These are phyloP conservation scores for Rhynchonycteris naso DNA, from an alignment of 2,797 vertebrate genomes.

Conservation along the genomic window DNA sequence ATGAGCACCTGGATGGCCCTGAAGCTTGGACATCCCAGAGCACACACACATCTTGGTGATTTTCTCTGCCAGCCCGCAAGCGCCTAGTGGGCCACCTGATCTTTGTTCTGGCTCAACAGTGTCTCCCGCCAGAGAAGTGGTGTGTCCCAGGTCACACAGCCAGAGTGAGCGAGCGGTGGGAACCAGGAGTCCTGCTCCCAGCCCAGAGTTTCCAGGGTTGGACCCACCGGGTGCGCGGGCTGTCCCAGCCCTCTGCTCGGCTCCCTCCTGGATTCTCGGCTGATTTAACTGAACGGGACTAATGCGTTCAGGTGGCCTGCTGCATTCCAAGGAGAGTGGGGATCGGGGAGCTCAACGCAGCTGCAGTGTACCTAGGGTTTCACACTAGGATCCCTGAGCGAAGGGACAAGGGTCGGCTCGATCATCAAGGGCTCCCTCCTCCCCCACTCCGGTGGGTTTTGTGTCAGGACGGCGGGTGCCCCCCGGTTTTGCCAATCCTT, in stretches of 20 bases:
- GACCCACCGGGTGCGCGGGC: accelerated
- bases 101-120: not conserved
- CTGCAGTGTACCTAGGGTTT: not conserved
- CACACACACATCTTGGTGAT: too few relatives aligned
- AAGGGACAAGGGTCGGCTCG: not conserved
- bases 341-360: accelerated
- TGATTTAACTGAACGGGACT: not conserved
- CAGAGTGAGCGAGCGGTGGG: not conserved
- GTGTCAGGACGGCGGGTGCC: accelerated
- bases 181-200: not conserved
- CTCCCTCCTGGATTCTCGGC: not conserved
- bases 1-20: not conserved
- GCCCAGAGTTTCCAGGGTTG: not conserved
- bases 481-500: not conserved
- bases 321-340: not conserved
- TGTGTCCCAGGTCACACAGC: not conserved
- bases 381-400: not conserved
- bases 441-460: not conserved
- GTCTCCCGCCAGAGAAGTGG: not conserved
- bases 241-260: too few relatives aligned
- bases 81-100: not conserved
- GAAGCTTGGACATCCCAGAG: not conserved
- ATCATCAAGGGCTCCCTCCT: too few relatives aligned
- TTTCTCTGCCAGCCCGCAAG: not conserved
- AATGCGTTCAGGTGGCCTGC: accelerated